phyloP scores from a whole-genome alignment of 2,888 invertebrate genomes.

The Lamproptera curius region DNA sequence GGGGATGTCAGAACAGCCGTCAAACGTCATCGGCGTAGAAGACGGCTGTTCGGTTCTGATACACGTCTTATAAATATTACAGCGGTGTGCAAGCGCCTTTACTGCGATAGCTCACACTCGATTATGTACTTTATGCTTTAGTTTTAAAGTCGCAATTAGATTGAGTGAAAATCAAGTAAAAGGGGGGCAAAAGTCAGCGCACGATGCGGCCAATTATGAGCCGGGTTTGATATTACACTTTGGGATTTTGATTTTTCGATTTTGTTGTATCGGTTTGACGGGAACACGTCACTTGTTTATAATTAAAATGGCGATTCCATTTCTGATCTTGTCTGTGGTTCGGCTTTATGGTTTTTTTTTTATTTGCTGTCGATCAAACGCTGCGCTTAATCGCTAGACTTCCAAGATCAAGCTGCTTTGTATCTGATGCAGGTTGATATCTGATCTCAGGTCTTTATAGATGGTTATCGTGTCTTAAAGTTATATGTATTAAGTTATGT shows the following conservation, averaged over 20 bases:
- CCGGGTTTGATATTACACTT: slow-evolving; percentile 70
- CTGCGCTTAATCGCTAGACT: slow-evolving; percentile 33
- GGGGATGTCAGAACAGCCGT: slow-evolving; percentile 71
- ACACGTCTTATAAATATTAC: slow-evolving; percentile 72
- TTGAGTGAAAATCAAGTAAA: slow-evolving; percentile 27
- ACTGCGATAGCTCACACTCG: slow-evolving; percentile 23
- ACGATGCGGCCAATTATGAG: slow-evolving; percentile 69
- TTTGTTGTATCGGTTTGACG: slow-evolving; percentile 63
- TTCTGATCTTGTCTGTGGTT: slow-evolving; percentile 38
- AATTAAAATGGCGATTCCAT: slow-evolving; percentile 72
- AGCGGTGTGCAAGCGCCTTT: slow-evolving; percentile 49
- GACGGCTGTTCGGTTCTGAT: slow-evolving; percentile 73
- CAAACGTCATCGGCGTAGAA: slow-evolving; percentile 76
- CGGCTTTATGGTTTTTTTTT: slow-evolving; percentile 44
- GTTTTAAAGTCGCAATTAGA: slow-evolving; percentile 25
- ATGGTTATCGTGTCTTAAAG: background rate
- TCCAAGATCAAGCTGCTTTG: slow-evolving; percentile 11
- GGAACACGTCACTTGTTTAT: slow-evolving; percentile 53
- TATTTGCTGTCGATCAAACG: slow-evolving; percentile 64
- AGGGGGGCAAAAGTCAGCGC: slow-evolving; percentile 47
- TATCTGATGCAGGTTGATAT: slow-evolving; percentile 11
- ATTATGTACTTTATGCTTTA: slow-evolving; percentile 28
- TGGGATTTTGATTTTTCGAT: slow-evolving; percentile 71
- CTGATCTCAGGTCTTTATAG: slow-evolving; percentile 7
- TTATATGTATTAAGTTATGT: too few relatives aligned